Evolutionary conservation across 2,113 vertebrate species (phyloP), one percentile per base, ranked within the genome.

Genomic region (Clarias gariepinus): DNA sequence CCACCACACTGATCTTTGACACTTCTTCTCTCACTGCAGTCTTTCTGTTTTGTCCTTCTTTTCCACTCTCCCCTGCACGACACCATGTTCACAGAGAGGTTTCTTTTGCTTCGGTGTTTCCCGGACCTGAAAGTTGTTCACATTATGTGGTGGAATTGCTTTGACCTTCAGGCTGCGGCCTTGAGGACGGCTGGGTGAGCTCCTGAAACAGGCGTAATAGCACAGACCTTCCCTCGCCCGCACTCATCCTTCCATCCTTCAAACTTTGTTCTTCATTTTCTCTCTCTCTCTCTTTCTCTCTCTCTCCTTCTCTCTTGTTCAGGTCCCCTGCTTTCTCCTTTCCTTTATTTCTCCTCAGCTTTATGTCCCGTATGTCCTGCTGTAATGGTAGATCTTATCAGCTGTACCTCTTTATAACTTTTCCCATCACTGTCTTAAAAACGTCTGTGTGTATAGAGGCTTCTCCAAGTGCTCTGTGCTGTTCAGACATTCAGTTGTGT

Each of bases 81-180:
- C 16, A 52, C 30, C 76, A 78, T 53, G 33, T 11, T 33, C 77
- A 30, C 16, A 19, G 8, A 79, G 15, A 8, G n/a, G 3, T 57
- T 55, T 57, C 76, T 57, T 6, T 79, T 0, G n/a, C n/a, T 79
- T n/a, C 19, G 30, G 76, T 79, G 76, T 79, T 30, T 30, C 9
- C 76, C 57, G 41, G n/a, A 30, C 64, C 64, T 76, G 73, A 41
- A 79, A 30, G 21, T 68, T 63, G 74, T 79, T 53, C 84, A 52
- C 76, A 63, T 85, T 79, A 85, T 66, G 16, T 66, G 74, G 41
- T 25, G 84, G 84, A 85, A 85, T 85, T 85, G 74, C 73, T 85
- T 79, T 85, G 84, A 85, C 84, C 84, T 66, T 41, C 33, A 12
- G 61, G n/a, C 61, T 53, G 73, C 8, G 21, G 74, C 84, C 84